Evolutionary conservation across 2,888 invertebrate species (phyloP).

Genomic region (Cheilosia vulpina): DNA sequence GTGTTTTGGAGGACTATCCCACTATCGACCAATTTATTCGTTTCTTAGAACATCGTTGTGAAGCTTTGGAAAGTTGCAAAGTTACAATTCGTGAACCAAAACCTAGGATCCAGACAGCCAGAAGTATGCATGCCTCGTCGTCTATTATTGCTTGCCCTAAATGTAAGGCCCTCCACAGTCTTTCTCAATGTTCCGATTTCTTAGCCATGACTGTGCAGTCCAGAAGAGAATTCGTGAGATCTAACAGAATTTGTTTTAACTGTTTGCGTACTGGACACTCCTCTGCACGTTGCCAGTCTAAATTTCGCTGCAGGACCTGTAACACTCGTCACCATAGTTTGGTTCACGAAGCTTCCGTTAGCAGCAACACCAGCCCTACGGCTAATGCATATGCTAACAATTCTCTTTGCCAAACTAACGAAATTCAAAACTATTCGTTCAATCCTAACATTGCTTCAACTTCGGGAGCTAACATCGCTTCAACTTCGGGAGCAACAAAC

Average conservation of each 20-base stretch:
- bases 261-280: neutral
- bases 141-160: neutral
- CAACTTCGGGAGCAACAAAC: too few species aligned
- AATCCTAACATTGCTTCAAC: too few species aligned
- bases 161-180: neutral
- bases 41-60: constrained; percentile 38
- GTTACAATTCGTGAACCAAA: neutral
- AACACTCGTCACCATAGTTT: neutral
- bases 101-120: constrained; percentile 3
- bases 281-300: neutral
- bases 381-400: too few species aligned
- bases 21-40: constrained; percentile 24
- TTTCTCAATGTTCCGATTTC: constrained; percentile 8
- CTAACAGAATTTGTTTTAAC: constrained; percentile 11
- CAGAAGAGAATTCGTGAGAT: constrained; percentile 7
- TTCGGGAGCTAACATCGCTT: too few species aligned
- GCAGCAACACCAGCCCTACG: too few species aligned
- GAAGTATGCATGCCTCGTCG: constrained; percentile 13
- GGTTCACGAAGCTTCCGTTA: too few species aligned
- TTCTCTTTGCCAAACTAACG: too few species aligned
- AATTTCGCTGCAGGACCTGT: neutral
- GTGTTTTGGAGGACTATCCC: constrained; percentile 8
- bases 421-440: too few species aligned
- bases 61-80: constrained; percentile 19
- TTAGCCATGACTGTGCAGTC: neutral